A percentile compares a stretch with the other conserved stretches of the same genome.
phyloP scores from a whole-genome alignment of 2,113 vertebrate species.

The Oenanthe melanoleuca region DNA sequence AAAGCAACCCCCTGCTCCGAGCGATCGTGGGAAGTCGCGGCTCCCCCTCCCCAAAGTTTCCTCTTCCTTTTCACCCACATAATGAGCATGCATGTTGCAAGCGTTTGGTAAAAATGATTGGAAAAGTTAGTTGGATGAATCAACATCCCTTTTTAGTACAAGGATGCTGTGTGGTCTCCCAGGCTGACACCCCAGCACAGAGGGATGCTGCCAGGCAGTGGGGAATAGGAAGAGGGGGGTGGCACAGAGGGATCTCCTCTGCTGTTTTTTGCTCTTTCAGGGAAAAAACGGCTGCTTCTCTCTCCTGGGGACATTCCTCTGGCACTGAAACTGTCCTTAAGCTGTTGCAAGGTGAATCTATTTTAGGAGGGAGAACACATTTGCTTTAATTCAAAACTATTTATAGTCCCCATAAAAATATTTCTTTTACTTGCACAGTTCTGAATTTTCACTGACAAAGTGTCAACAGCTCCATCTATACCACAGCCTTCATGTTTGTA shows the following conservation, averaged over 20 bases:
- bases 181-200: neutral
- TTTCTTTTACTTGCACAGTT: neutral
- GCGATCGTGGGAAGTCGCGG: neutral
- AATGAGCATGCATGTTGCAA: neutral
- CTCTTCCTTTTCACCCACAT: neutral
- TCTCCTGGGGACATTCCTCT: neutral
- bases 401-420: slow-evolving; percentile 33
- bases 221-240: accelerated
- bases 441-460: slow-evolving; percentile 17
- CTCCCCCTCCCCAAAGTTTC: slow-evolving; percentile 8
- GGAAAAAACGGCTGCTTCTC: neutral
- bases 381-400: slow-evolving; percentile 43
- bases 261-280: neutral
- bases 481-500: neutral
- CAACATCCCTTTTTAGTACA: neutral
- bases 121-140: neutral
- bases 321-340: neutral
- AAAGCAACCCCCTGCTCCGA: neutral
- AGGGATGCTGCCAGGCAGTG: neutral
- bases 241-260: neutral
- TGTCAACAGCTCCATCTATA: slow-evolving; percentile 19
- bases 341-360: slow-evolving; percentile 45
- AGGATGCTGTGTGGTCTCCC: neutral
- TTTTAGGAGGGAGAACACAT: neutral
- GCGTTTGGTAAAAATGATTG: neutral